Base-by-base conservation (phyloP, 2,888 invertebrate species). In the Bombylius major region DNA sequence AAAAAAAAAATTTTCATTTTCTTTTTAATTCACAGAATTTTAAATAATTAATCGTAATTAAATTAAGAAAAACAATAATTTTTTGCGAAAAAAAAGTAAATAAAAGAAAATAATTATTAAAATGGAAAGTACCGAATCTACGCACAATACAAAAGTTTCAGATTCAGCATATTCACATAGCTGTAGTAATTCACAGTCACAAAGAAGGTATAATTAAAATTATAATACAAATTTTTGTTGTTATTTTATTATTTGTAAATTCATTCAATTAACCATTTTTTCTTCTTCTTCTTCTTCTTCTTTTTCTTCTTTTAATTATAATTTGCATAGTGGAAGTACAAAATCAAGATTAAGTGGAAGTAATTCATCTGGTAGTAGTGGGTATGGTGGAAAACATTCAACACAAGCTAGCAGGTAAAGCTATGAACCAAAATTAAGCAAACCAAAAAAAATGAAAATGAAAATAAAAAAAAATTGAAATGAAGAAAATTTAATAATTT, bases 131-230 rank as follows among this genome's bases (percentile, higher is more conserved):
- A 53, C 53, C 8, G 47, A 47, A 34, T 53, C 53, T 36, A 53
- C 53, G 23, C 53, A 53, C 47, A 53, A 53, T n/a, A 53, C 53
- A 12, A 53, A 53, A 39, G 76, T 86, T 51, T 86, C 86, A 8
- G 89, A 89, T 71, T 89, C 89, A 3, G 89, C 83, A 11, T 89
- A 89, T 68, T 87, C 88, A 1, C 87, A 84, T 68, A 88, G 87
- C 65, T 86, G 86, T 73, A 86, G 86, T 65, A 88, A 89, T 72
- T 88, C 87, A 64, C 87, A 88, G 67, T 89, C 89, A 0, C 84
- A 86, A 66, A 78, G 85, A 68, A 89, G 89, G 89, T 89, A 68
- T 69, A 44, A 51, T 23, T 23, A 23, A 23, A 2, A 42, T 33
- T 53, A 23, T 23, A 23, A 3, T 23, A 23, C 3, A 23, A 23